Evolutionary conservation across 2,888 invertebrate species (phyloP).

Genomic region (Lasioglossum zephyrum): DNA sequence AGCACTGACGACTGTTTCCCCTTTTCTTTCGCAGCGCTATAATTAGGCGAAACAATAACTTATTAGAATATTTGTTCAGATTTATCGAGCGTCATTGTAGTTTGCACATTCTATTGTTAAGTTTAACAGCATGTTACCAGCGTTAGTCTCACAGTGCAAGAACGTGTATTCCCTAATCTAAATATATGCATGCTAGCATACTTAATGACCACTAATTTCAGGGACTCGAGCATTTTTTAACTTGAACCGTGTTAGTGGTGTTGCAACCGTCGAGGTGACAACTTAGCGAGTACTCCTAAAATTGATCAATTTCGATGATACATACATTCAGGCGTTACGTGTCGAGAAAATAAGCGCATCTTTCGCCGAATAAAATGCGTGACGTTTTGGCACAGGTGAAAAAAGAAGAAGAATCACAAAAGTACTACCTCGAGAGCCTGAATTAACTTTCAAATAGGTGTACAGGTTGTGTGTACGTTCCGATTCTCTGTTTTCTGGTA

Average conservation of each 20-base stretch:
- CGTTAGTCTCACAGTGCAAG: slow-evolving; percentile 1
- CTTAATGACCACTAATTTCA: slow-evolving; percentile 12
- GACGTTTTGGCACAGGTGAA: neutral
- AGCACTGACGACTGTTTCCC: slow-evolving; percentile 56
- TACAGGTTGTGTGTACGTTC: slow-evolving; percentile 61
- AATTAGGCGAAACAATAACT: slow-evolving; percentile 40
- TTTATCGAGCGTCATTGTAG: neutral
- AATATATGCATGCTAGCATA: slow-evolving; percentile 29
- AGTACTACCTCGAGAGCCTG: slow-evolving; percentile 25
- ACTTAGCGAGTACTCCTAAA: neutral
- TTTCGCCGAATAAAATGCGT: slow-evolving; percentile 5
- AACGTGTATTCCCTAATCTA: slow-evolving; percentile 29
- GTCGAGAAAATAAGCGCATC: slow-evolving; percentile 10
- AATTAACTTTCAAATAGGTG: slow-evolving; percentile 50
- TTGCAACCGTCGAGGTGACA: neutral
- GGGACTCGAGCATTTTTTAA: slow-evolving; percentile 16
- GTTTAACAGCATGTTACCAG: slow-evolving; percentile 14
- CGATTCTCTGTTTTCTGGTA: slow-evolving; percentile 69
- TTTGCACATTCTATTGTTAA: neutral
- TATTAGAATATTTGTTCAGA: neutral
- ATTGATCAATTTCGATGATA: neutral
- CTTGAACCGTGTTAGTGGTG: neutral
- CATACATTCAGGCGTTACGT: neutral
- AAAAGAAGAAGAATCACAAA: slow-evolving; percentile 11
- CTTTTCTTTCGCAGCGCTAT: slow-evolving; percentile 48